Evolutionary conservation across 2,113 vertebrate genomes (phyloP), one percentile per base, ranked within the genome.

Genomic region (Anguilla rostrata): DNA sequence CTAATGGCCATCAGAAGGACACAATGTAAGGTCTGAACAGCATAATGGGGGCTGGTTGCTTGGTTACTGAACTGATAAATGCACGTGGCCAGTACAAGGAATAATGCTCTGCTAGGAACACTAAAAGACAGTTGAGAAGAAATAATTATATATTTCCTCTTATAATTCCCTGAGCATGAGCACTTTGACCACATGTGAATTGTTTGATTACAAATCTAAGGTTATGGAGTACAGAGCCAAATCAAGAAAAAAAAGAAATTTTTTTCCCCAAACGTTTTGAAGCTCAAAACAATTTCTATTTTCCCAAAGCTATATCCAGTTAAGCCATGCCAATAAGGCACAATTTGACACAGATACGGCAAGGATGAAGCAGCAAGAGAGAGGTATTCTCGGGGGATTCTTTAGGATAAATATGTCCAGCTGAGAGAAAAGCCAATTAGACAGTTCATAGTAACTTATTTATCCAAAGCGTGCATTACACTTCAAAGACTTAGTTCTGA

Each of bases 31-130:
- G 11, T 29, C 41, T 29, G 41, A 26, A 81, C 49, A 26, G 56
- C 71, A 83, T 83, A 40, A 84, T 79, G 18, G 34, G 34, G 26
- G 2, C 71, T 87, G 43, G 86, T 87, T 87, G 86, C 86, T 56
- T 87, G 81, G 82, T 84, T 87, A 87, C 86, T 84, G 53, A 83
- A 63, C 66, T 41, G 81, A 53, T 60, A 82, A 71, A 29, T 83
- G 40, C 43, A 57, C 29, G 81, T 29, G 43, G 80, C 5, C 83
- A 84, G 60, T 1, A 22, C n/a, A 75, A 6, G 2, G n/a, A 84
- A 84, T 71, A 39, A 81, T 22, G 20, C 1, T 41, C 41, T 43
- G 22, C 40, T 82, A 46, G 12, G 8, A 82, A 29, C 81, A 82
- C 18, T 12, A 34, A 34, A 34, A 34, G 34, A 34, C 34, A 34